Conservation (phyloP, 2,113 vertebrate genomes). For the Hemiprocne comata region DNA sequence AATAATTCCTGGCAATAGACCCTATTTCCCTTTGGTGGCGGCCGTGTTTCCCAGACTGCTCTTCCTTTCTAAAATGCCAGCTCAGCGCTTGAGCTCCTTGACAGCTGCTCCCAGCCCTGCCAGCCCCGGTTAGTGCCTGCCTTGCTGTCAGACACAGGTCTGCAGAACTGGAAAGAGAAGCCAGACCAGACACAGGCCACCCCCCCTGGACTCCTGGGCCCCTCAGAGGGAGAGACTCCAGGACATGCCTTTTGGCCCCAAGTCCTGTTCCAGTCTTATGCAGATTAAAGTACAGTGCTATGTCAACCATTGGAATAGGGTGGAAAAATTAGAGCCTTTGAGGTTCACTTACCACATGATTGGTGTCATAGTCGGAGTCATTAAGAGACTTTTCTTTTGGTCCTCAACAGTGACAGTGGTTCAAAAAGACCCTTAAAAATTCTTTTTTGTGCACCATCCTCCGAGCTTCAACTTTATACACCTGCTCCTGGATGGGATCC, state of each 20-base stretch:
- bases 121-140: background rate
- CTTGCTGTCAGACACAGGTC: background rate
- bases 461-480: background rate
- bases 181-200: background rate
- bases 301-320: background rate
- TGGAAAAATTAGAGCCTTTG: background rate
- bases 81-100: background rate
- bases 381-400: background rate
- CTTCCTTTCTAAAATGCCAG: background rate
- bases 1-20: background rate
- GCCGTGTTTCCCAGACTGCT: background rate
- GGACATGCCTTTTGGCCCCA: background rate
- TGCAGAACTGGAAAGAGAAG: background rate
- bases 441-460: background rate
- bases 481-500: background rate
- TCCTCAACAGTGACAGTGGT: background rate
- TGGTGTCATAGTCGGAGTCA: background rate
- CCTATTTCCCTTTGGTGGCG: rapidly evolving
- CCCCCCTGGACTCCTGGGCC: background rate
- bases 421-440: slow-evolving; percentile 4
- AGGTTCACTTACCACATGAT: background rate
- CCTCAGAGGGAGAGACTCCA: background rate
- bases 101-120: background rate
- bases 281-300: background rate
- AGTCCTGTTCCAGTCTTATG: background rate